phyloP scores from a whole-genome alignment of 2,113 vertebrate genomes.

The Zosterops japonicus region DNA sequence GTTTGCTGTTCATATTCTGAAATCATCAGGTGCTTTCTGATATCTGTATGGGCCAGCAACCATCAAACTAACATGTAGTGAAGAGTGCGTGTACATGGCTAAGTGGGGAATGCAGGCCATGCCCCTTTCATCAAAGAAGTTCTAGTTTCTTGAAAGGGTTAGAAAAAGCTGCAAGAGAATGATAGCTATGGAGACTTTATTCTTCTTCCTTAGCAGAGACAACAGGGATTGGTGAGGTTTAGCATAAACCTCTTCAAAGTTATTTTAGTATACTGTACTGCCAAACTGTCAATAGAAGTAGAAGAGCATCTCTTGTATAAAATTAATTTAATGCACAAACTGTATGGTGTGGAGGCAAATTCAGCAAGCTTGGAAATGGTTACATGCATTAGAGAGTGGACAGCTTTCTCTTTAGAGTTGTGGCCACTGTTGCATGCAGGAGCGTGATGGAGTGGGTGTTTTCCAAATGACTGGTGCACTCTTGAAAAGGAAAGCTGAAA shows the following conservation, averaged over 20 bases:
- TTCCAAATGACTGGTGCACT: neutral
- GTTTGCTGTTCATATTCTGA: neutral
- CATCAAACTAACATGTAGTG: fast-evolving
- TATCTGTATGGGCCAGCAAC: neutral
- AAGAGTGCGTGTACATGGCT: neutral
- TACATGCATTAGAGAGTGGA: neutral
- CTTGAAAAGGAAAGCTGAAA: neutral
- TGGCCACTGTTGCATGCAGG: neutral
- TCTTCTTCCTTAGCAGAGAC: neutral
- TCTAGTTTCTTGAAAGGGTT: neutral
- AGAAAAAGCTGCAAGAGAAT: neutral
- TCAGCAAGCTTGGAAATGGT: neutral
- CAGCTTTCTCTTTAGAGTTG: neutral
- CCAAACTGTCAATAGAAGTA: neutral
- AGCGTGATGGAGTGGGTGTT: fast-evolving
- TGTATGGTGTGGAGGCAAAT: neutral
- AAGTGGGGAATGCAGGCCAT: neutral
- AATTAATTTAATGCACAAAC: neutral
- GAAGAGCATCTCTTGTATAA: neutral
- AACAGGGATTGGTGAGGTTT: neutral
- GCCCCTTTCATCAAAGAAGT: neutral
- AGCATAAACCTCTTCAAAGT: neutral
- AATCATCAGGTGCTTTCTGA: neutral
- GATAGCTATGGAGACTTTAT: neutral
- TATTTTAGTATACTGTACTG: neutral